Percentiles rank a stretch among this genome's conserved stretches.
phyloP scores from a whole-genome alignment of 2,797 vertebrate genomes.

The Enteromius mattozi region DNA sequence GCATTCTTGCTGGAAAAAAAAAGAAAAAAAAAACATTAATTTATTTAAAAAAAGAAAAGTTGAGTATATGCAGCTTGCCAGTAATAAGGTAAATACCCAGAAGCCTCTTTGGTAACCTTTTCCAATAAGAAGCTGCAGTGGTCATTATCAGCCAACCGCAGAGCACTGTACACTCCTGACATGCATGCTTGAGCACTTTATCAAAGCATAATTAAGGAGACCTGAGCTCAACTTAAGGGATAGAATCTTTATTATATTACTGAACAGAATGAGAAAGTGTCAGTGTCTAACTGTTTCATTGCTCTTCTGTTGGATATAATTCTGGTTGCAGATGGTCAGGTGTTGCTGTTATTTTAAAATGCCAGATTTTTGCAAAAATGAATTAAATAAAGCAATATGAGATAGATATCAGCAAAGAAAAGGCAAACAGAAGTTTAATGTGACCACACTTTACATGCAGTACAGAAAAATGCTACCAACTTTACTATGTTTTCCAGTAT shows the following conservation, averaged over 20 bases:
- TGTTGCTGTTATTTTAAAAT: not conserved
- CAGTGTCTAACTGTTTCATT: not conserved
- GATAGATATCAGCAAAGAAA: not conserved
- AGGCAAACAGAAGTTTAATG: not conserved
- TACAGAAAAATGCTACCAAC: not conserved
- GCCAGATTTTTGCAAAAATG: not conserved
- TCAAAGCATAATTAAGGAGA: slow-evolving; percentile 1
- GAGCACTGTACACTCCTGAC: not conserved
- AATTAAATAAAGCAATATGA: not conserved
- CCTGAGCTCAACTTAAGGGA: not conserved
- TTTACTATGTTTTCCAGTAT: not conserved
- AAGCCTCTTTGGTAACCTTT: not conserved
- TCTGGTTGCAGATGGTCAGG: slow-evolving; percentile 15
- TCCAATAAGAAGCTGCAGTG: not conserved
- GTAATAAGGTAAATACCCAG: not conserved
- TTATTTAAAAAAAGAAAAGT: too few relatives aligned
- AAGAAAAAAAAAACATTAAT: too few relatives aligned
- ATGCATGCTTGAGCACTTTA: slow-evolving; percentile 1
- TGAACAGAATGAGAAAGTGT: not conserved
- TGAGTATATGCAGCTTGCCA: not conserved
- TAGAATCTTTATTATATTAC: not conserved
- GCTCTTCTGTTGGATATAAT: not conserved
- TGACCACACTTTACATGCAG: not conserved
- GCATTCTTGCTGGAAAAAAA: not conserved
- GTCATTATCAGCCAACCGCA: not conserved